phyloP scores from a whole-genome alignment of 2,113 vertebrate species.

The Piprites chloris region DNA sequence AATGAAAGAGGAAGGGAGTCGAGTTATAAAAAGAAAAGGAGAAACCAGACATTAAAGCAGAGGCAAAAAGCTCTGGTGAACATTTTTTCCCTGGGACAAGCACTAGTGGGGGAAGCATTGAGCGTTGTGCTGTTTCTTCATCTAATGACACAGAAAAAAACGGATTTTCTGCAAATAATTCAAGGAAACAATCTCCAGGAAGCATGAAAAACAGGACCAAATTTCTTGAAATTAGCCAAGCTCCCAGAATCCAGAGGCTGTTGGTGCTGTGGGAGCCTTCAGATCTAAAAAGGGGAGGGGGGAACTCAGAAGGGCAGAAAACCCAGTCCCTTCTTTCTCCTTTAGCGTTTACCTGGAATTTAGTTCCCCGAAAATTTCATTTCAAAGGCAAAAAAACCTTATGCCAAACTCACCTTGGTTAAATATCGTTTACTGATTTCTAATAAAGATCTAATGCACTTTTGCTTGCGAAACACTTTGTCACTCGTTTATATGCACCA shows the following conservation, averaged over 20 bases:
- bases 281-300: background rate
- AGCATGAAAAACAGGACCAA: constrained; percentile 9
- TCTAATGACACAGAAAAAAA: background rate
- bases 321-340: background rate
- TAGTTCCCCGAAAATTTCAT: background rate
- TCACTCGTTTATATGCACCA: background rate
- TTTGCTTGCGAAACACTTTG: background rate
- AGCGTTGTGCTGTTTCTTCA: background rate
- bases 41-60: background rate
- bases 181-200: constrained; percentile 46
- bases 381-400: background rate
- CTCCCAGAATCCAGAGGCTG: background rate
- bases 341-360: background rate
- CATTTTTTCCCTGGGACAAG: background rate
- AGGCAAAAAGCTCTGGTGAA: background rate
- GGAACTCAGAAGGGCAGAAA: background rate
- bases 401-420: background rate
- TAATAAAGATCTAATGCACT: constrained; percentile 3
- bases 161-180: constrained; percentile 30
- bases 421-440: background rate
- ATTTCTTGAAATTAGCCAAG: constrained; percentile 1
- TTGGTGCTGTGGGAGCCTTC: background rate
- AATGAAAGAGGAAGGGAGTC: background rate
- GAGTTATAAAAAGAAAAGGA: background rate
- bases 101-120: background rate